Percentiles rank a stretch among this genome's conserved stretches.
Evolutionary conservation across 92 coral and sea anemone species (phyloP).

Genomic region (Phymanthus crucifer): DNA sequence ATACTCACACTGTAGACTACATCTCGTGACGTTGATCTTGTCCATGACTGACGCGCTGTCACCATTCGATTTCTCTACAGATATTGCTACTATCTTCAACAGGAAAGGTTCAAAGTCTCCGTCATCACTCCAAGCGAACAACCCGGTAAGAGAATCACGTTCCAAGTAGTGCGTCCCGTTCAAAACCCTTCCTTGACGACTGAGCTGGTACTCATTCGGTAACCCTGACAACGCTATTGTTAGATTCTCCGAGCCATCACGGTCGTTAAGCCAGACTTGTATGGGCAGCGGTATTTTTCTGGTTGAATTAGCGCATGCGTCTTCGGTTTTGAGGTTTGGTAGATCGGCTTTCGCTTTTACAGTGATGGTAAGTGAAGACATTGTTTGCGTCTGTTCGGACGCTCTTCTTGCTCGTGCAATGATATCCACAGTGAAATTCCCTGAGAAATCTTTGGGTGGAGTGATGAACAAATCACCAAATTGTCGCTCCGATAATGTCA

Average conservation of each 20-base stretch:
- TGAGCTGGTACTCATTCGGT: conserved; percentile 46
- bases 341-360: conserved; percentile 53
- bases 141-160: conserved; percentile 1
- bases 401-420: conserved; percentile 33
- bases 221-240: conserved; percentile 44
- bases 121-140: background rate
- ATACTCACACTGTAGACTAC: background rate
- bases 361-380: conserved; percentile 24
- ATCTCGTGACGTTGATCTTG: background rate
- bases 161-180: background rate
- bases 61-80: conserved; percentile 2
- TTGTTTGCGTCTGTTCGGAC: conserved; percentile 7
- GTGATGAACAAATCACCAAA: conserved; percentile 57
- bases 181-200: conserved; percentile 9
- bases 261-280: conserved; percentile 19
- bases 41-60: background rate
- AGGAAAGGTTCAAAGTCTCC: background rate
- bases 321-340: conserved; percentile 38
- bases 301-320: conserved; percentile 44
- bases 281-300: conserved; percentile 48
- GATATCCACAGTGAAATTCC: conserved; percentile 33
- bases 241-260: conserved; percentile 63
- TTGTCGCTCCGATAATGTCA: conserved; percentile 23
- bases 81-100: background rate
- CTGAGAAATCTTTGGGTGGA: conserved; percentile 53